Conservation (phyloP, 2,113 vertebrate genomes). For the Pseudorectes ferrugineus region DNA sequence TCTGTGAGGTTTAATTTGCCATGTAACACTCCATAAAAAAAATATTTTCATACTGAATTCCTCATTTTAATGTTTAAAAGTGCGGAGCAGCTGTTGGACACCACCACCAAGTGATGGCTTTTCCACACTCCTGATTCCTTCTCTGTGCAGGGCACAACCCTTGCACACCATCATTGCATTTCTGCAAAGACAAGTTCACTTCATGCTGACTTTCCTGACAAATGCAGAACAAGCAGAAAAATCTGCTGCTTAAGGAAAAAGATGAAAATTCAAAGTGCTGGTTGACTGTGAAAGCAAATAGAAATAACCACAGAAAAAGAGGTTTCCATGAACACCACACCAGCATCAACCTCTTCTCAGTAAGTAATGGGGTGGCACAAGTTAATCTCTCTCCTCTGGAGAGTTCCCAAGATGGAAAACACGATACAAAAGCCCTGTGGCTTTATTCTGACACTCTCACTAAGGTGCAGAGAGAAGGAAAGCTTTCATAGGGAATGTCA, state of each 20-base stretch:
- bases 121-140: not conserved
- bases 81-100: not conserved
- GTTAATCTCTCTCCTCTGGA: not conserved
- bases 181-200: not conserved
- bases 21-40: not conserved
- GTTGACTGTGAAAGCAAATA: not conserved
- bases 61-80: not conserved
- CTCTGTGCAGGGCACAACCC: not conserved
- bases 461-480: not conserved
- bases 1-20: not conserved
- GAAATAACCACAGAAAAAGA: not conserved
- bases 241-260: not conserved
- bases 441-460: not conserved
- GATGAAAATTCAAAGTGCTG: not conserved
- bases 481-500: not conserved
- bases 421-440: fast-evolving
- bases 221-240: not conserved
- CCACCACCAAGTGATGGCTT: not conserved
- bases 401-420: not conserved
- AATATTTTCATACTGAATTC: not conserved
- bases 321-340: not conserved
- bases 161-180: not conserved
- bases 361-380: not conserved
- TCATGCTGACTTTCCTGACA: not conserved
- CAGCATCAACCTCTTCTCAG: not conserved